Evolutionary conservation across 2,888 invertebrate species (phyloP), one percentile per base, ranked within the genome.

Genomic region (Drosophila infuscata): DNA sequence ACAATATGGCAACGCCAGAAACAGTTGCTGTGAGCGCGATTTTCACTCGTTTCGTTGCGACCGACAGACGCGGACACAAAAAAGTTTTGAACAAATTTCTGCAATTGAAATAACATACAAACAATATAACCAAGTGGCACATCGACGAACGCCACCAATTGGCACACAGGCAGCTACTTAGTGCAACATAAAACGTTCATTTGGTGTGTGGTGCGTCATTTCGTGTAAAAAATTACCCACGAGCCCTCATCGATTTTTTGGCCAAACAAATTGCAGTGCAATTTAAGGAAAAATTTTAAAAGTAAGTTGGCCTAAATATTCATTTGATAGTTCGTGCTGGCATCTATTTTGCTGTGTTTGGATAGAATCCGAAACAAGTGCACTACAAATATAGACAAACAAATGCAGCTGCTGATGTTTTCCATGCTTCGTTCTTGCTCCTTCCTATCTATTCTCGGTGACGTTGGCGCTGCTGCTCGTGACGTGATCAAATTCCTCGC

Each of bases 191-290:
- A 64, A 75, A 41, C 54, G 33, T 56, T 46, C 57, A 52, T 65
- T 33, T 3, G 49, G 20, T 60, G 54, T 51, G 49, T 46, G 36
- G 81, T 79, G 77, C 68, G 62, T 77, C 61, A 81, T 72, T 59
- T 58, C 32, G 48, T n/a, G 76, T 57, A 49, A 49, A 68, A 52
- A 69, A 56, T 49, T 59, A 58, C n/a, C 67, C 46, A 69, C 81
- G 73, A 76, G 46, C 57, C 59, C 49, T 70, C 67, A 82, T 82
- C 84, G 82, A 82, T 82, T 82, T 82, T 82, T 84, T 82, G 72
- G 58, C 74, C 72, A 67, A 72, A 63, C 20, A 59, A 52, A 54
- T 69, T 64, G 32, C 64, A 60, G 67, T 51, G 63, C 59, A 62
- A 68, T 53, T 62, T 57, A 30, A 57, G 67, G 52, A 33, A 67